Evolutionary conservation across 2,888 invertebrate genomes (phyloP).

Genomic region (Diaperis boleti): DNA sequence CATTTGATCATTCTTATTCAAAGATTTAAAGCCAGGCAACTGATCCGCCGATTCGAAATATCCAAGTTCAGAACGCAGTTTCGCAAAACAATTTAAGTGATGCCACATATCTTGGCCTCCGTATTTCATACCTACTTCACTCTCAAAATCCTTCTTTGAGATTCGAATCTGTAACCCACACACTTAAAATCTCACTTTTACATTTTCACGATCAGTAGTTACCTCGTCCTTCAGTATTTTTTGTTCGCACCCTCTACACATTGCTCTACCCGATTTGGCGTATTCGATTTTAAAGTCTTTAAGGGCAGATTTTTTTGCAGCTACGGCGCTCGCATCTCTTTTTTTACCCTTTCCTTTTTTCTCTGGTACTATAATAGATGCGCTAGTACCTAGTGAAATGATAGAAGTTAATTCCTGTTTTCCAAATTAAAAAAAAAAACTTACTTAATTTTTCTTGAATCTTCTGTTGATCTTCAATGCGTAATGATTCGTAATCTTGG

Average conservation of each 20-base stretch:
- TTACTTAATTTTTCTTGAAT: constrained; percentile 78
- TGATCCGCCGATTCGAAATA: constrained; percentile 79
- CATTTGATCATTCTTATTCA: constrained; percentile 80
- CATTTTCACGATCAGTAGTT: constrained; percentile 74
- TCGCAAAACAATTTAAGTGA: constrained; percentile 90
- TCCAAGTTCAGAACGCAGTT: constrained; percentile 77
- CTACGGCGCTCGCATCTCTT: constrained; percentile 56
- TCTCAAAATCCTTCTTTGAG: constrained; percentile 87
- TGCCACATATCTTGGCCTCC: constrained; percentile 92
- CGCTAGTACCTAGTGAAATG: background rate
- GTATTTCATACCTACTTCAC: constrained; percentile 82
- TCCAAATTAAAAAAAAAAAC: no score
- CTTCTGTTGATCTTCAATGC: constrained; percentile 86
- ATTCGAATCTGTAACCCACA: constrained; percentile 77
- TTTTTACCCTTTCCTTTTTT: constrained; percentile 69
- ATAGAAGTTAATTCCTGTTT: no score
- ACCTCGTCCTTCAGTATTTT: constrained; percentile 83
- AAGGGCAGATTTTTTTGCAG: constrained; percentile 63
- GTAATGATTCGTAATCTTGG: constrained; percentile 81
- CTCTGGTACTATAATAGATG: constrained; percentile 65
- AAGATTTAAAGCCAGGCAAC: constrained; percentile 80
- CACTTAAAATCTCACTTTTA: constrained; percentile 88
- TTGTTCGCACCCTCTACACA: constrained; percentile 86
- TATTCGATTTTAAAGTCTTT: constrained; percentile 85
- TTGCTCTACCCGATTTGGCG: constrained; percentile 85